These are phyloP conservation scores for Drosophila lowei DNA, from an alignment of 1,140 invertebrate species.

Conservation along the genomic window DNA sequence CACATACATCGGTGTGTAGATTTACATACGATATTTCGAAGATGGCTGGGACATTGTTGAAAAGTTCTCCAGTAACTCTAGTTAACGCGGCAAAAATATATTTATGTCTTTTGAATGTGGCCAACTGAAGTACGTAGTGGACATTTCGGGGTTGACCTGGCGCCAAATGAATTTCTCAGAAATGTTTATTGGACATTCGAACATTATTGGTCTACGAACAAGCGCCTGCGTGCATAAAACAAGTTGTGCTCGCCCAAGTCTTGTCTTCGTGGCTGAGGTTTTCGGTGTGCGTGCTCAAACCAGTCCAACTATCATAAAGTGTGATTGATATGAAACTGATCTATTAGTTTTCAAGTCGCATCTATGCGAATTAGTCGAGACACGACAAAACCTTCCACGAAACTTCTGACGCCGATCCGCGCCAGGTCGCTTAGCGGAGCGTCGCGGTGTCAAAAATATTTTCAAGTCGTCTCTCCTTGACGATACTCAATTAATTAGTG, in stretches of 20 bases:
- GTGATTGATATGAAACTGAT: constrained; percentile 75
- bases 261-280: constrained; percentile 7
- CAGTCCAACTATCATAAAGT: constrained; percentile 58
- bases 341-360: constrained; percentile 63
- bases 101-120: constrained; percentile 46
- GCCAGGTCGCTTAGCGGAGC: constrained; percentile 21
- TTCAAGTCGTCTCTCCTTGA: constrained; percentile 58
- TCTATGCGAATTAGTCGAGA: constrained; percentile 62
- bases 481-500: constrained; percentile 60
- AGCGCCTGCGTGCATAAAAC: constrained; percentile 30
- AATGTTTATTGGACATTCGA: constrained; percentile 63
- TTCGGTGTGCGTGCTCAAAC: constrained; percentile 40
- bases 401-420: constrained; percentile 15
- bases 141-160: constrained; percentile 36
- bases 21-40: too few relatives aligned
- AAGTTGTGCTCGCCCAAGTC: constrained; percentile 19
- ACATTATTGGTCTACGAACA: background rate
- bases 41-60: too few relatives aligned
- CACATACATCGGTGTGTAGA: too few relatives aligned
- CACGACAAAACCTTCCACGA: constrained; percentile 27
- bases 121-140: constrained; percentile 8
- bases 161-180: constrained; percentile 58
- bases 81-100: constrained; percentile 44
- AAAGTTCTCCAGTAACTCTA: constrained; percentile 50
- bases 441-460: constrained; percentile 28